phyloP scores from a whole-genome alignment of 2,797 vertebrate genomes.

The Microctenopoma stevenorrisi region DNA sequence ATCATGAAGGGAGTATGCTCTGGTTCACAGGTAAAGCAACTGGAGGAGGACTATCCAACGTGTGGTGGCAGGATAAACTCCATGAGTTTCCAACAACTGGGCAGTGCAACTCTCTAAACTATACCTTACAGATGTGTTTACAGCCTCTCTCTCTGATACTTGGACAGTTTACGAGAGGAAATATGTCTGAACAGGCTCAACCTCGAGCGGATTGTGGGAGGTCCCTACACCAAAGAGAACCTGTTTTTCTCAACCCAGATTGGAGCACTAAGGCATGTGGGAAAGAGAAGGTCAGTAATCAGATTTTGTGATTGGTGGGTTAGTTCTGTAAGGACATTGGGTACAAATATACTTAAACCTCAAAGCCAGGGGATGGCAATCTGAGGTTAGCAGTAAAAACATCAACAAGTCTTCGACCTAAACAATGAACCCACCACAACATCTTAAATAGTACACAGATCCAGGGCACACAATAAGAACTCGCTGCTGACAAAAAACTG shows the following conservation, averaged over 20 bases:
- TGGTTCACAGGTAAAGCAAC: conserved; percentile 22
- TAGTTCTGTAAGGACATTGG: conserved; percentile 51
- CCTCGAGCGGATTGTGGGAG: conserved; percentile 59
- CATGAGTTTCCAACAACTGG: conserved; percentile 14
- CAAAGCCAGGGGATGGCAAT: conserved; percentile 65
- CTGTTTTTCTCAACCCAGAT: conserved; percentile 38
- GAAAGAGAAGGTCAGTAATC: conserved; percentile 37
- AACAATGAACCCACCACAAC: conserved; percentile 55
- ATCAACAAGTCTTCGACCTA: conserved; percentile 64
- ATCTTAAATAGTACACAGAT: conserved; percentile 39
- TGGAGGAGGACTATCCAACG: neutral
- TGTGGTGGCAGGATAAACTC: conserved; percentile 21
- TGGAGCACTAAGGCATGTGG: conserved; percentile 39
- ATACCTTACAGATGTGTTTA: conserved; percentile 55
- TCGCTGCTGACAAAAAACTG: conserved; percentile 29
- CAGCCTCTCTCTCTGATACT: conserved; percentile 62
- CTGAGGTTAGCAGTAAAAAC: conserved; percentile 66
- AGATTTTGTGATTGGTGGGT: conserved; percentile 56
- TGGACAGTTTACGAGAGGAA: conserved; percentile 74
- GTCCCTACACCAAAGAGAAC: conserved; percentile 39
- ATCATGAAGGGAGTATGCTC: conserved; percentile 6
- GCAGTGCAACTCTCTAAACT: conserved; percentile 26
- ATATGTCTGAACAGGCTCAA: conserved; percentile 54
- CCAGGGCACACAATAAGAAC: conserved; percentile 16
- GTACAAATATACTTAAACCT: conserved; percentile 62